Conservation (phyloP, 2,113 vertebrate genomes). For the Aegotheles bennettii region DNA sequence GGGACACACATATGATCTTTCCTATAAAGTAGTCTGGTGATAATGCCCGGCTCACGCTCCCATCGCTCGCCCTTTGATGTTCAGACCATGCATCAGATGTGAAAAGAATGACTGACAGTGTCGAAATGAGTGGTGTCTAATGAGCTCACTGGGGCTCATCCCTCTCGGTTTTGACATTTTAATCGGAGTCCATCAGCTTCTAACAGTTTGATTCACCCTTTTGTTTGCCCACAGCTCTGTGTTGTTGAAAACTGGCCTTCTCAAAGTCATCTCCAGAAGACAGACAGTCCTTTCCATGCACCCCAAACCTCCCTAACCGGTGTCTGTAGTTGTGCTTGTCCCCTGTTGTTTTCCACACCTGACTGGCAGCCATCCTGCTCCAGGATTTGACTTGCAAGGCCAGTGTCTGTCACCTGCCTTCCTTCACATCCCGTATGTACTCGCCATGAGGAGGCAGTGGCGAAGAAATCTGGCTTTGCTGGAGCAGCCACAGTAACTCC, state of each 20-base stretch:
- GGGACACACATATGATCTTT: background rate
- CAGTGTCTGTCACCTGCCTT: background rate
- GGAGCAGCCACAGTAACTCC: background rate
- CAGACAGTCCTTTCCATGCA: background rate
- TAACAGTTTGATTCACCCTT: background rate
- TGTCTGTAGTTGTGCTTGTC: background rate
- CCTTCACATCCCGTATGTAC: background rate
- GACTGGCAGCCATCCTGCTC: background rate
- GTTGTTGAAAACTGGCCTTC: background rate
- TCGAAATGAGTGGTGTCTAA: background rate
- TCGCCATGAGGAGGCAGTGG: background rate
- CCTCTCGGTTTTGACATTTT: background rate
- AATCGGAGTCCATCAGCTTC: background rate
- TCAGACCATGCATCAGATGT: background rate
- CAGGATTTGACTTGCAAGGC: background rate
- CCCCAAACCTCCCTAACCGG: background rate
- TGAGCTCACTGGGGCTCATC: background rate
- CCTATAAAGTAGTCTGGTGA: background rate
- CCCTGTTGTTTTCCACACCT: background rate
- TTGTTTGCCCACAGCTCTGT: background rate
- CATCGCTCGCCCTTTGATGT: background rate
- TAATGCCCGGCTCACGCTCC: background rate
- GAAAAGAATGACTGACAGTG: slow-evolving; percentile 2
- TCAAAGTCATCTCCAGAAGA: background rate
- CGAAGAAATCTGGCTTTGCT: background rate